Conservation (phyloP, 1,140 invertebrate genomes). For the Drosophila parvula region DNA sequence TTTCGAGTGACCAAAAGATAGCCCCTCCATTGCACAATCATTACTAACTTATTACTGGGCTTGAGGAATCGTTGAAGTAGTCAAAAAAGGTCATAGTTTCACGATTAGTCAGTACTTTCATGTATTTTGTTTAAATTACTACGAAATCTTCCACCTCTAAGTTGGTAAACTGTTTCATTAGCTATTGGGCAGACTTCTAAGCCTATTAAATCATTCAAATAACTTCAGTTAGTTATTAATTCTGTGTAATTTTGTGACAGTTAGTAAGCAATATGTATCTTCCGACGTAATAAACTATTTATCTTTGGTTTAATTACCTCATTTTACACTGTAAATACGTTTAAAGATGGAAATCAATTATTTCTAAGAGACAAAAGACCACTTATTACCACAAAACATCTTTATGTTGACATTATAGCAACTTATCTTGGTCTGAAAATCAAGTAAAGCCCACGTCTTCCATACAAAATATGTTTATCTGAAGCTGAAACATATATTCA, state of each 20-base stretch:
- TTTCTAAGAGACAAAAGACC: neutral
- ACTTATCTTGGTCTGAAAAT: neutral
- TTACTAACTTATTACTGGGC: neutral
- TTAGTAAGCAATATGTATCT: neutral
- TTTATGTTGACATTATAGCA: rapidly evolving
- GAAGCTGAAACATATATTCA: neutral
- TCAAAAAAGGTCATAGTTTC: no score
- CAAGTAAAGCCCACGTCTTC: neutral
- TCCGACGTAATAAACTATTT: no score
- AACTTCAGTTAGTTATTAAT: neutral
- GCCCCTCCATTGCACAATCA: neutral
- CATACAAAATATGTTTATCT: neutral
- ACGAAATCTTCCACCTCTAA: no score
- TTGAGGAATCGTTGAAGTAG: neutral
- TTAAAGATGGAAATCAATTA: neutral
- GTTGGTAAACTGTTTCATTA: neutral
- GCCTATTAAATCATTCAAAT: neutral
- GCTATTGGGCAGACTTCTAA: neutral
- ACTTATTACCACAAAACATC: neutral
- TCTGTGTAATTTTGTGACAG: neutral
- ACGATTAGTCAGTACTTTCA: neutral
- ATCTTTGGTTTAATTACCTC: no score
- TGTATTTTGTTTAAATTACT: neutral
- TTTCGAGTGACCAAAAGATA: neutral
- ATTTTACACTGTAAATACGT: neutral